Conservation (phyloP, 2,797 vertebrate genomes). For the Euthynnus affinis region DNA sequence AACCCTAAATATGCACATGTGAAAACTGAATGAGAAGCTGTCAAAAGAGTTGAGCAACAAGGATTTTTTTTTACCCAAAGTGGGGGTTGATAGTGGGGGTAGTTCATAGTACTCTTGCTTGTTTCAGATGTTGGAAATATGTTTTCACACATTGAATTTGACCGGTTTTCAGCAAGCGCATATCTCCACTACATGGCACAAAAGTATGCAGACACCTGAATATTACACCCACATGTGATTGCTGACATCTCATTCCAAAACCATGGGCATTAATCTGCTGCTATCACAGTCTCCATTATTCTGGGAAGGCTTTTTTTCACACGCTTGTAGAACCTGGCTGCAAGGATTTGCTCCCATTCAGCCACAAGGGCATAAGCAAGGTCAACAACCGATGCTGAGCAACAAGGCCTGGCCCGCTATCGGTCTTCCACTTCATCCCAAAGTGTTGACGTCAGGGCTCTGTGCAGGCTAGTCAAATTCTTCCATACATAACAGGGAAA, state of each 20-base stretch:
- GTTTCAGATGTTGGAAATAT: not conserved
- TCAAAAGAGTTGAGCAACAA: not conserved
- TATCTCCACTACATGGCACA: not conserved
- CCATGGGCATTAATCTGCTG: too few species aligned
- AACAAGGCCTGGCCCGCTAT: not conserved
- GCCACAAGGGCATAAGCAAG: not conserved
- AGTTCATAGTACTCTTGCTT: not conserved
- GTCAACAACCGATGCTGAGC: not conserved
- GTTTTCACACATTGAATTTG: conserved; percentile 1
- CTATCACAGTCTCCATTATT: not conserved
- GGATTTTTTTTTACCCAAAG: not conserved
- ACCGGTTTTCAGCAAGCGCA: not conserved
- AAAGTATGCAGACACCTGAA: not conserved
- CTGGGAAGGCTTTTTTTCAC: not conserved
- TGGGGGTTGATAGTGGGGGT: too few species aligned
- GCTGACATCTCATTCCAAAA: not conserved
- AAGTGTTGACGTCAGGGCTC: not conserved
- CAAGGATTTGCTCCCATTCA: not conserved
- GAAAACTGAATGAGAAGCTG: not conserved
- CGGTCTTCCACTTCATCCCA: not conserved
- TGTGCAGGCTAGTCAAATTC: not conserved
- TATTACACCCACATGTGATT: not conserved
- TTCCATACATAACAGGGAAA: too few species aligned
- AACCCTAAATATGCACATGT: conserved; percentile 9
- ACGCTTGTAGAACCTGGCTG: not conserved